Base-by-base conservation (phyloP, 2,113 vertebrate species). In the Rallus limicola region DNA sequence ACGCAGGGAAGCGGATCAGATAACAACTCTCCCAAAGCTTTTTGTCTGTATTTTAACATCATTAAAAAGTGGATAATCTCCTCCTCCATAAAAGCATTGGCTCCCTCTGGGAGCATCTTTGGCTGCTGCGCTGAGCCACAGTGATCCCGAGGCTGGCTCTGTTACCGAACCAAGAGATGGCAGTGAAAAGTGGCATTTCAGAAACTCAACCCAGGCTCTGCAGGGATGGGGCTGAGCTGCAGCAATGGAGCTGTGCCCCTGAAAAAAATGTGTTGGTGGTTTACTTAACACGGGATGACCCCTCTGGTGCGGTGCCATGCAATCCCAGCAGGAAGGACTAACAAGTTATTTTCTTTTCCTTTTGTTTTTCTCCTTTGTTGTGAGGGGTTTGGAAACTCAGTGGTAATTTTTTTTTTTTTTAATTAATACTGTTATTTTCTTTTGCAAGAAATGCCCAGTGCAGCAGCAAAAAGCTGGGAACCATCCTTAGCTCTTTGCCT, bases 21-120 rank as follows among this genome's bases (percentile, higher is more conserved):
- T 64, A 95, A 63, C 56, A 83, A 2, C 1, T 14, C 26, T 70
- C 67, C 60, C 40, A 75, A 53, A 83, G 56, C 86, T 74, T 59
- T 90, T 70, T 33, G 25, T 67, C 64, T 81, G 4, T 59, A 40
- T 62, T 93, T 94, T 68, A 83, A 72, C 12, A 38, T 60, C 72
- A 78, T 82, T 93, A 76, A 78, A 88, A 89, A 71, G 71, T 52
- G 29, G 76, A 60, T 53, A 68, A 89, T 82, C 77, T 84, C 56
- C 74, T 88, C 60, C 33, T 56, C 53, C 33, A 42, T 29, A 78
- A 81, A 92, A 82, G 83, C 72, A 84, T 1, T 1, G 3, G 11
- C 33, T 90, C 80, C 82, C 72, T 78, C 29, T 3, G 13, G 64
- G 52, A 92, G 44, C 33, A 42, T 94, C 44, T 83, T 40, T 46